These are phyloP conservation scores for Aepyceros melampus DNA, from an alignment of 2,113 vertebrate genomes.

Conservation along the genomic window DNA sequence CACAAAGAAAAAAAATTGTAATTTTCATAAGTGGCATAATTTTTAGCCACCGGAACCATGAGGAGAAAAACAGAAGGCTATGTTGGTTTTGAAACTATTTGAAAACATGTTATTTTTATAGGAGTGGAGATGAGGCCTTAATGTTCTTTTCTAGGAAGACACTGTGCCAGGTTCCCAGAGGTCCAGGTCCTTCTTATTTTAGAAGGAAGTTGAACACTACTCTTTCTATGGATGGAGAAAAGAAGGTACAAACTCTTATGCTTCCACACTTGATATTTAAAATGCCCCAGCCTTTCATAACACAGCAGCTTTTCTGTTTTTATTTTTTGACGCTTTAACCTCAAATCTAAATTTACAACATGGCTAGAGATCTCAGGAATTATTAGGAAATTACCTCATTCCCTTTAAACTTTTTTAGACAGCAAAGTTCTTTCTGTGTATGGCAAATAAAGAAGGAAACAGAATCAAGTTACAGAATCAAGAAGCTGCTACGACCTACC, in stretches of 20 bases:
- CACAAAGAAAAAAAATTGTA: slow-evolving; percentile 5
- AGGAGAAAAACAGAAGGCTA: slow-evolving; percentile 43
- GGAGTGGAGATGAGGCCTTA: slow-evolving; percentile 12
- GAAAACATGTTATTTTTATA: slow-evolving; percentile 61
- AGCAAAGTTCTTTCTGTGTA: slow-evolving; percentile 14
- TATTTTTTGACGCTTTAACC: slow-evolving; percentile 16
- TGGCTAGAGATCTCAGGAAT: slow-evolving; percentile 15
- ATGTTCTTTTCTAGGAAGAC: not conserved
- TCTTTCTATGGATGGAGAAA: not conserved
- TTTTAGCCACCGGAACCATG: slow-evolving; percentile 35
- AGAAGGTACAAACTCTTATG: not conserved
- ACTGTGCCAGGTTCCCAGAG: slow-evolving; percentile 8
- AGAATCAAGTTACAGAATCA: not conserved
- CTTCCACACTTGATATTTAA: not conserved
- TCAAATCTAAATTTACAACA: slow-evolving; percentile 23
- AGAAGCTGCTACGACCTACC: not conserved
- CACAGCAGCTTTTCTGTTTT: not conserved
- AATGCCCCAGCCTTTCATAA: not conserved
- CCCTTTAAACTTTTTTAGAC: slow-evolving; percentile 26
- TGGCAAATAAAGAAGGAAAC: not conserved
- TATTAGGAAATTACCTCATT: slow-evolving; percentile 47
- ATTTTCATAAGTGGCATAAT: slow-evolving; percentile 46
- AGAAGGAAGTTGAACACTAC: not conserved
- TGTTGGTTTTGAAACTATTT: slow-evolving; percentile 46
- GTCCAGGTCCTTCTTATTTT: slow-evolving; percentile 12